Base-by-base conservation (phyloP, 2,797 vertebrate species). In the Botia almorhae region DNA sequence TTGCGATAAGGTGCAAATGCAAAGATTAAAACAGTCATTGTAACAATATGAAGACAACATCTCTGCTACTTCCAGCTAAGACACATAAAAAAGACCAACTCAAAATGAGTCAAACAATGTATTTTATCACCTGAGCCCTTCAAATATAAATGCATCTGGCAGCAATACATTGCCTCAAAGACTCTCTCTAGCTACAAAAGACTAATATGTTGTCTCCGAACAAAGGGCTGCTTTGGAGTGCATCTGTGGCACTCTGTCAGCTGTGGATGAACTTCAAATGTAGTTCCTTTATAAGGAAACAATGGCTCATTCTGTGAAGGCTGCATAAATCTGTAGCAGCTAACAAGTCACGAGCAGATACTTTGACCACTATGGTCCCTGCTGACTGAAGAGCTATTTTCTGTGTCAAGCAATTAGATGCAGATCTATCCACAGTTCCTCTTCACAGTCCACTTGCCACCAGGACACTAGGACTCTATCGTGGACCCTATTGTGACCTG, bases 231-330 rank as follows among this genome's bases (percentile, higher is more conserved):
- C 43, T 78, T 79, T 55, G 69, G 2, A 39, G 75, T 69, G 61
- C 50, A 58, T 76, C 48, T 76, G 29, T 16, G 70, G 14, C 1
- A 46, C 51, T 61, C 43, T 74, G 67, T 83, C 72, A 81, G 74
- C 69, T 69, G 55, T 26, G 69, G 61, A 53, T 76, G 73, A 80
- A 67, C 69, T 72, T 77, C 48, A 74, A 74, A 58, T 61, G 46
- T 14, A 46, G 23, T 68, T 67, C 50, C 60, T 36, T 68, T 72
- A 21, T 68, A 80, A 75, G 26, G 65, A 33, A 77, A 69, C 71
- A 81, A 73, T 77, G 69, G 48, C 48, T 63, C 29, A 11, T 67
- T 69, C 55, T 77, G 53, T 72, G 63, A 43, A 70, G 55, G 69
- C 19, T 48, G 50, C 69, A 50, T 58, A 69, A 33, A 69, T 69